Percentiles rank a stretch among this genome's conserved stretches.
phyloP scores from a whole-genome alignment of 2,888 invertebrate genomes.

The Latheticus oryzae region DNA sequence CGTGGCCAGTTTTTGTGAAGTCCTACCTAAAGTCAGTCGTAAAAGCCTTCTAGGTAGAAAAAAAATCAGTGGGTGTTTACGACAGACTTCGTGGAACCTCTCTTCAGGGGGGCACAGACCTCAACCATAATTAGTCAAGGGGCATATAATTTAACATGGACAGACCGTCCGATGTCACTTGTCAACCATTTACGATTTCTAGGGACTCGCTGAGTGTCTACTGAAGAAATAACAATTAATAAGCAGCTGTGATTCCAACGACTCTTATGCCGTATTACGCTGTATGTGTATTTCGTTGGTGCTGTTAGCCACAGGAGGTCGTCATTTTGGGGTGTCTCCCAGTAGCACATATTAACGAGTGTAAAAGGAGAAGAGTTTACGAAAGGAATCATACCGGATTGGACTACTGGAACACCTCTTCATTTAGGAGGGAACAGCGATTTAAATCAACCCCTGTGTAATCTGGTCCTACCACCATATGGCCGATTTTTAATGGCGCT shows the following conservation, averaged over 20 bases:
- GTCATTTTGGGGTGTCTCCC: slow-evolving; percentile 33
- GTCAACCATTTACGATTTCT: slow-evolving; percentile 62
- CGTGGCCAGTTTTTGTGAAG: slow-evolving; percentile 2
- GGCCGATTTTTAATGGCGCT: slow-evolving; percentile 39
- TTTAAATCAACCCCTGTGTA: slow-evolving; percentile 55
- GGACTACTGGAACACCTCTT: slow-evolving; percentile 60
- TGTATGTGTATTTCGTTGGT: slow-evolving; percentile 37
- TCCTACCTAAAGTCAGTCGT: slow-evolving; percentile 3
- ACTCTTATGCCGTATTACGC: slow-evolving; percentile 26
- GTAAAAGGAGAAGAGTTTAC: background rate
- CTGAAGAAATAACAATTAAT: slow-evolving; percentile 24
- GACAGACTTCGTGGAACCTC: slow-evolving; percentile 63
- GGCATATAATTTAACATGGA: slow-evolving; percentile 58
- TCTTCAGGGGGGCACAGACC: slow-evolving; percentile 56
- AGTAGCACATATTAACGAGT: slow-evolving; percentile 11
- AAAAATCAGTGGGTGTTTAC: slow-evolving; percentile 48
- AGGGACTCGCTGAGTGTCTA: slow-evolving; percentile 39
- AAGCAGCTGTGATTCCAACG: slow-evolving; percentile 25
- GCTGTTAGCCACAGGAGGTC: slow-evolving; percentile 37
- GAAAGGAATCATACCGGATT: background rate
- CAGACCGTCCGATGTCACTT: slow-evolving; percentile 59
- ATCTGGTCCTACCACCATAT: slow-evolving; percentile 41
- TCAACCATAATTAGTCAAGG: slow-evolving; percentile 61
- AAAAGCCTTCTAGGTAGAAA: slow-evolving; percentile 18
- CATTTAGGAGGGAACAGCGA: slow-evolving; percentile 61